Evolutionary conservation across 2,797 vertebrate genomes (phyloP), one percentile per base, ranked within the genome.

Genomic region (Tiaroga cobitis): DNA sequence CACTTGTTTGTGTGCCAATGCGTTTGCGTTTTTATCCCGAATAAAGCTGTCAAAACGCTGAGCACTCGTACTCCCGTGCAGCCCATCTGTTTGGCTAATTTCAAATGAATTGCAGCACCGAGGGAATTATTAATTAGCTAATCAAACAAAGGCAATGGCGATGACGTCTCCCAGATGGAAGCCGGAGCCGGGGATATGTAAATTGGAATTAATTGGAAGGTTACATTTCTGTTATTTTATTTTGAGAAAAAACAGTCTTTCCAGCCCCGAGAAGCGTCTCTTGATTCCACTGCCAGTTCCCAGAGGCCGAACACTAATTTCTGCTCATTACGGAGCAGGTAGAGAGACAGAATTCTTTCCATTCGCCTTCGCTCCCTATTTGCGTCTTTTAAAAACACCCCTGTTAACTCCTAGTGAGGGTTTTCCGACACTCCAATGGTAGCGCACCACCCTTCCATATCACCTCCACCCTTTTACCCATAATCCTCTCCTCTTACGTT

Each of bases 301-400:
- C 94, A 94, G 94, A 90, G 91, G 91, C 94, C 91, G 91, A 94
- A 94, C 92, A 92, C 96, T 96, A 95, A 97, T 97, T 98, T 97
- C 94, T 95, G 94, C 96, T 97, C 96, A 96, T 97, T 97, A 97
- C 94, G 81, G 94, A 95, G 93, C 94, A 96, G 95, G 95, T 97
- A 97, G 96, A 54, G 51, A 96, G 94, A 93, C 93, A 93, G 92
- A 94, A 95, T 95, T 95, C 93, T 97, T 97, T 97, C 96, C 96
- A 93, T 91, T 88, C 87, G 89, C 94, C 91, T 91, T 93, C 92
- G 93, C 94, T 88, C 80, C 88, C 87, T 92, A 92, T 90, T 89
- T 84, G 82, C 34, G 67, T 61, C 46, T 78, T 85, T 69, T 73
- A 70, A 89, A 87, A 88, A 87, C 80, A 80, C 63, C 15, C 61